phyloP scores from a whole-genome alignment of 2,797 vertebrate genomes.

The Carapus acus region DNA sequence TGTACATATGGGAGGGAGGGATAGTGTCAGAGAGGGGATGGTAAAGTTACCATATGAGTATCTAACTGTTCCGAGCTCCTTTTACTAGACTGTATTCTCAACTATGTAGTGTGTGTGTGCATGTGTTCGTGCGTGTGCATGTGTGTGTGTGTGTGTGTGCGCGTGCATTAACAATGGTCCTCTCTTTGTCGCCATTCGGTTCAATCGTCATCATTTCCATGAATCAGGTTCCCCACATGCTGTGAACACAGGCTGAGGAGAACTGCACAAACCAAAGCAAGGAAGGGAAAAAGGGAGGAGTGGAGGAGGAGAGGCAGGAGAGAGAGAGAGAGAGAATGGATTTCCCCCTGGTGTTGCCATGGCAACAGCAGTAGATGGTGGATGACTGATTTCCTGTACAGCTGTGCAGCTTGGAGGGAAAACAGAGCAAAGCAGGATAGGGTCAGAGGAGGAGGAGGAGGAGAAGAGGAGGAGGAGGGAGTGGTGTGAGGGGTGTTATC shows the following conservation, averaged over 20 bases:
- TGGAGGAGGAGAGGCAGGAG: slow-evolving; percentile 17
- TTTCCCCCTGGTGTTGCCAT: slow-evolving; percentile 74
- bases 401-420: slow-evolving; percentile 56
- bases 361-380: slow-evolving; percentile 67
- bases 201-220: too few species aligned
- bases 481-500: slow-evolving; percentile 12
- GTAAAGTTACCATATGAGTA: too few species aligned
- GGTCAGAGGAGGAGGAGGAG: slow-evolving; percentile 13
- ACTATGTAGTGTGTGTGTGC: too few species aligned
- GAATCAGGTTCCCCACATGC: slow-evolving; percentile 9
- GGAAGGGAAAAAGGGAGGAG: slow-evolving; percentile 12
- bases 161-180: slow-evolving; percentile 31
- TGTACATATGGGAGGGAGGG: too few species aligned
- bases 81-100: too few species aligned
- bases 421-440: neutral
- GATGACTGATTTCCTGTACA: slow-evolving; percentile 76
- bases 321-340: slow-evolving; percentile 51
- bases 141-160: slow-evolving; percentile 1
- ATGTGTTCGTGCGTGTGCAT: neutral
- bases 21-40: too few species aligned
- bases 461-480: slow-evolving; percentile 2
- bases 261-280: slow-evolving; percentile 9
- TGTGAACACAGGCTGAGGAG: neutral
- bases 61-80: too few species aligned
- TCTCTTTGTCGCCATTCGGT: too few species aligned